These are phyloP conservation scores for Phaetusa simplex DNA, from an alignment of 2,113 vertebrate species.

Conservation along the genomic window DNA sequence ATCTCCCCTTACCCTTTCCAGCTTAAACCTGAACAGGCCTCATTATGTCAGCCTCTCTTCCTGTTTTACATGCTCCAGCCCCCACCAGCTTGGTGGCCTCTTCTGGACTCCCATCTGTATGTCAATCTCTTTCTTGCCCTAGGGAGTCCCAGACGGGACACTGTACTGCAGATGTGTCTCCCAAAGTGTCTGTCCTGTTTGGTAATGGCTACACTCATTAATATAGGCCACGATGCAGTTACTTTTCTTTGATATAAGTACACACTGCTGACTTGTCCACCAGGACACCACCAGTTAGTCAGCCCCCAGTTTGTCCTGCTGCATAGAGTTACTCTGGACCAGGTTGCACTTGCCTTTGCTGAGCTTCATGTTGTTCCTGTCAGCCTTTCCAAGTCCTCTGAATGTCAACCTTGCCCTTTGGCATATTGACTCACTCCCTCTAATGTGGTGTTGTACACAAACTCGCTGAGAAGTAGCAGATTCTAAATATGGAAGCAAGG, in stretches of 20 bases:
- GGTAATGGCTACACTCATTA: background rate
- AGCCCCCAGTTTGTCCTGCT: background rate
- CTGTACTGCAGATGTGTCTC: background rate
- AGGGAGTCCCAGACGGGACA: background rate
- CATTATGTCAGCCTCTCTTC: background rate
- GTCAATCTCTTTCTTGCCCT: background rate
- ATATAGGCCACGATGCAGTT: background rate
- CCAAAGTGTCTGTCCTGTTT: background rate
- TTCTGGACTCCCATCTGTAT: background rate
- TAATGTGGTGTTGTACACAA: background rate
- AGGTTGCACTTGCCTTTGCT: background rate
- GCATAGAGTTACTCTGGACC: background rate
- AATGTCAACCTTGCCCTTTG: background rate
- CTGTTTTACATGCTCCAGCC: background rate
- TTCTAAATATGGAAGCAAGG: background rate
- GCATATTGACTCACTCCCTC: background rate
- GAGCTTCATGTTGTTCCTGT: background rate
- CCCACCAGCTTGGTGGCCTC: background rate
- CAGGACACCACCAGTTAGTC: background rate
- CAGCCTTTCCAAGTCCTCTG: background rate
- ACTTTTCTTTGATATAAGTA: background rate
- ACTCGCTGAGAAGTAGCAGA: background rate
- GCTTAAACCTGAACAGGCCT: background rate
- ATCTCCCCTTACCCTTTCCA: background rate
- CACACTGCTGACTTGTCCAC: background rate